A percentile compares a stretch with the other conserved stretches of the same genome.
Conservation (phyloP, 2,888 invertebrate genomes). For the Acanthosepion pharaonis region DNA sequence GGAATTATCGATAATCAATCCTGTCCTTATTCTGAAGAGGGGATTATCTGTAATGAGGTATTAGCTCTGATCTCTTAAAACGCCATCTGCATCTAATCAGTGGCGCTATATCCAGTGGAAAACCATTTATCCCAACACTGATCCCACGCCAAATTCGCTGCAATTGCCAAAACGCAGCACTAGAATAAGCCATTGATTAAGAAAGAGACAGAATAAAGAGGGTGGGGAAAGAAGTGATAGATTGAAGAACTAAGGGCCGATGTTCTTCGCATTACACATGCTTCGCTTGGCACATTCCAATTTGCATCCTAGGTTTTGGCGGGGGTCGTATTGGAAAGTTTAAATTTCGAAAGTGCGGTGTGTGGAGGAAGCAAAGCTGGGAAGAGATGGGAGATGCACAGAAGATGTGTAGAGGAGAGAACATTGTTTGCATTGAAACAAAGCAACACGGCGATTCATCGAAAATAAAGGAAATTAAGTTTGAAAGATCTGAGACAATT, state of each 20-base stretch:
- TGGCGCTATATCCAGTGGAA: not conserved
- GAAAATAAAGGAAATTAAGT: no score
- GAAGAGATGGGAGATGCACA: no score
- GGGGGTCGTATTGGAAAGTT: not conserved
- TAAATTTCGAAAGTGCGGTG: not conserved
- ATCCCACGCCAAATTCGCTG: not conserved
- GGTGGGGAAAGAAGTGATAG: not conserved
- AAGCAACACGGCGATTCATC: no score
- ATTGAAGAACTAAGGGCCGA: not conserved
- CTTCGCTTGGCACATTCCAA: not conserved
- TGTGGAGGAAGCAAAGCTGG: not conserved
- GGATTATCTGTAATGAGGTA: not conserved
- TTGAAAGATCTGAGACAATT: no score
- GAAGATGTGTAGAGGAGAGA: no score
- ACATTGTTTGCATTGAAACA: no score
- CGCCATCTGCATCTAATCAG: not conserved
- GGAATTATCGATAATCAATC: conserved; percentile 8
- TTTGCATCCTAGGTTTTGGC: not conserved
- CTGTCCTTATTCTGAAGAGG: not conserved
- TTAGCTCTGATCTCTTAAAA: not conserved
- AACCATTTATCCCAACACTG: conserved; percentile 22
- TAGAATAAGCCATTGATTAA: not conserved
- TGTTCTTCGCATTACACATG: not conserved
- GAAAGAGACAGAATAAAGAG: not conserved
- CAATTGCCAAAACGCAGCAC: not conserved